Conservation (phyloP, 2,113 vertebrate genomes). For the Formicarius rufipectus region DNA sequence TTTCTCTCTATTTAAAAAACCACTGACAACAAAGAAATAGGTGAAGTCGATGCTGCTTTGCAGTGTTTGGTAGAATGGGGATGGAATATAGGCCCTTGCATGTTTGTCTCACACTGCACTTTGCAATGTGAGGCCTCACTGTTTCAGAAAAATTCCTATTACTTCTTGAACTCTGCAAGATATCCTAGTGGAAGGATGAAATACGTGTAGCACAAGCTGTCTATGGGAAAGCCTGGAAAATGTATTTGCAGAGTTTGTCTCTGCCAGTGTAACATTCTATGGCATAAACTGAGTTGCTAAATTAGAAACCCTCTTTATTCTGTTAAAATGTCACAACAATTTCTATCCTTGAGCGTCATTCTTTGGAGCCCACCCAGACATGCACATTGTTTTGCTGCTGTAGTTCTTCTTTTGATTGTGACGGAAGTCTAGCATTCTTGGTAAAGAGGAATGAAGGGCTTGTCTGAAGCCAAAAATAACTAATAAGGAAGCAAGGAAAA, state of each 20-base stretch:
- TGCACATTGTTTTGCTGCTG: background rate
- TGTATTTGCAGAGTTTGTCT: background rate
- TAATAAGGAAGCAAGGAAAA: slow-evolving; percentile 31
- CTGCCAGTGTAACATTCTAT: background rate
- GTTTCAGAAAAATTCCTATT: background rate
- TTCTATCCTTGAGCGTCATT: background rate
- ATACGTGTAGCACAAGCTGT: background rate
- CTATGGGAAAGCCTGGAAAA: background rate
- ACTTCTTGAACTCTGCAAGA: background rate
- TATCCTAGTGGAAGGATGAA: background rate
- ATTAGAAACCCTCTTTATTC: background rate
- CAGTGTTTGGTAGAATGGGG: background rate
- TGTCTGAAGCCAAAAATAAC: slow-evolving; percentile 3
- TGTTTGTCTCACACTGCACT: background rate
- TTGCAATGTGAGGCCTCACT: background rate
- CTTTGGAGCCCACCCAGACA: background rate
- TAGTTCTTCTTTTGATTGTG: background rate
- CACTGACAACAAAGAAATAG: background rate
- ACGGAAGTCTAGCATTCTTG: background rate
- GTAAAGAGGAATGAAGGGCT: slow-evolving; percentile 19
- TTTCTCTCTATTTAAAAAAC: background rate
- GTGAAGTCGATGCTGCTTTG: background rate
- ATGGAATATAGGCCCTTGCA: background rate
- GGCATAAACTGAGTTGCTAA: background rate
- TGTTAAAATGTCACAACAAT: background rate